These are phyloP conservation scores for Pantherophis alleghaniensis DNA, from an alignment of 2,797 vertebrate species.

Conservation along the genomic window DNA sequence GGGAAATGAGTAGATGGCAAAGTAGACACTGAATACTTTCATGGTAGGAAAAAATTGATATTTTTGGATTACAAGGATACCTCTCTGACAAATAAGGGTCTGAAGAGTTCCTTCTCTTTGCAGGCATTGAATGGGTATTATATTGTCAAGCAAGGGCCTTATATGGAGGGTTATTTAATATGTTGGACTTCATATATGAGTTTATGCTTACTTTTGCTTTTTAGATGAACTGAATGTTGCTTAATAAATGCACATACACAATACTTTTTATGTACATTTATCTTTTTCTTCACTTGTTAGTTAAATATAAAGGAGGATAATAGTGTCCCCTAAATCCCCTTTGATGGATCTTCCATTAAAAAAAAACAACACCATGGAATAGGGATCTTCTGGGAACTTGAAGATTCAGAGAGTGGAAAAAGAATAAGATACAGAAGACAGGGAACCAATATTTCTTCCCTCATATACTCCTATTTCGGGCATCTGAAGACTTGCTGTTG, in stretches of 20 bases:
- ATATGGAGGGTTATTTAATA: background rate
- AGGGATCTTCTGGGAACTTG: background rate
- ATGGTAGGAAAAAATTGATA: background rate
- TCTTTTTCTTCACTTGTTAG: background rate
- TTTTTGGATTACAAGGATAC: background rate
- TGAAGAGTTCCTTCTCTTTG: background rate
- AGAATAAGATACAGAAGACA: background rate
- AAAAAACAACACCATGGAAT: background rate
- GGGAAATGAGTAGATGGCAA: background rate
- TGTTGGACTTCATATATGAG: background rate
- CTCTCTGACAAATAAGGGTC: background rate
- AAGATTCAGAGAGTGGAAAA: background rate
- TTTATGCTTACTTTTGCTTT: background rate
- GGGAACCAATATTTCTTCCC: background rate
- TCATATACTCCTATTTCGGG: background rate
- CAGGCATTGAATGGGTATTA: background rate
- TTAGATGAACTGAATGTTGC: background rate
- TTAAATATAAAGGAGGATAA: background rate
- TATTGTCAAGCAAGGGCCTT: background rate
- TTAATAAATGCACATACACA: background rate
- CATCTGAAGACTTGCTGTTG: background rate
- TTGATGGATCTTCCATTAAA: background rate
- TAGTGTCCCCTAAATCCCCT: background rate
- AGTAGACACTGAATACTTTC: background rate
- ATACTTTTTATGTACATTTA: background rate